Base-by-base conservation (phyloP, 2,888 invertebrate genomes). In the Pseudeuparius sepicola region DNA sequence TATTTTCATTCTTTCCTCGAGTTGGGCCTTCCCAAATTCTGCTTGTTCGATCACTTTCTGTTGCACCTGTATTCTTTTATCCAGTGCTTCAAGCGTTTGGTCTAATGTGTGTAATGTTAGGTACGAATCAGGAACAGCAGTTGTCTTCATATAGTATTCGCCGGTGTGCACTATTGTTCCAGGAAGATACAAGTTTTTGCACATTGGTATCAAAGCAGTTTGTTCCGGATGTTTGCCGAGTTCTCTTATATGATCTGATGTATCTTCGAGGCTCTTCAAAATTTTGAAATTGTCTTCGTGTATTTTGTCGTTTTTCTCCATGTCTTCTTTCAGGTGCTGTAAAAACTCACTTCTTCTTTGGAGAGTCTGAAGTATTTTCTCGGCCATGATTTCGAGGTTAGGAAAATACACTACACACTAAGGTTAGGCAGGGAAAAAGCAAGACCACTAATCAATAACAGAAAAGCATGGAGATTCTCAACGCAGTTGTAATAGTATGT, bases 121-220 rank as follows among this genome's bases (percentile, higher is more conserved):
- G 18, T 49, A 53, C 1, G 52, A 47, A 24, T 53, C 42, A 2
- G 54, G 55, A 30, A 46, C 38, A 2, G 51, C 50, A 14, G 36
- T 31, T 32, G 44, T 44, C 9, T 49, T 50, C 12, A 53, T 26
- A 24, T 47, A 48, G 41, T 48, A 53, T 40, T 57, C 56, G 4
- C 56, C 55, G 13, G 56, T 57, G 31, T 56, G 56, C 7, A 50
- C 37, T 14, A 57, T 48, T 31, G 27, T 43, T 14, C 53, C 57
- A 41, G 56, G 45, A 47, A 60, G 45, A 46, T 53, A 54, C 40
- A 61, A 43, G 44, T 54, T 50, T 46, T 57, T 51, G 36, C 52
- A 47, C 32, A 60, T 32, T 4, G 55, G 55, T 31, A 57, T 51
- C 11, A 57, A 31, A 4, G 52, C 39, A 3, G 41, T 42, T 31